Evolutionary conservation across 2,113 vertebrate genomes (phyloP).

Genomic region (Montifringilla adamsi): DNA sequence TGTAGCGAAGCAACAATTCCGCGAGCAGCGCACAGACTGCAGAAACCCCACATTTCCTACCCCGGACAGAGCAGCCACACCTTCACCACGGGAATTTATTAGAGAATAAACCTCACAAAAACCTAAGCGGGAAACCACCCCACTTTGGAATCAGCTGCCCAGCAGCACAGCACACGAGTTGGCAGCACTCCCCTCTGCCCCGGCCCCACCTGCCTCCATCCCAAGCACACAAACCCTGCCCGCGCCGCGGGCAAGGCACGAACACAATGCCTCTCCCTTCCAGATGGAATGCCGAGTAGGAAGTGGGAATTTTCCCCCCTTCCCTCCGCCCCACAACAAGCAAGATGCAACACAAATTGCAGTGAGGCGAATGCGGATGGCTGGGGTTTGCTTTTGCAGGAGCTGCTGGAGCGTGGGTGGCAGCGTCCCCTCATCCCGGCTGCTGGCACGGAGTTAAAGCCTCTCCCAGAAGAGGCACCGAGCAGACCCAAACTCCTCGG

Average conservation of each 20-base stretch:
- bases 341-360: accelerated
- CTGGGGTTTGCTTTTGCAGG: background rate
- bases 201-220: accelerated
- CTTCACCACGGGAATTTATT: background rate
- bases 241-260: accelerated
- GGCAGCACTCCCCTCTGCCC: accelerated
- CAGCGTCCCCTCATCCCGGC: accelerated
- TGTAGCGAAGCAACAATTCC: background rate
- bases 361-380: accelerated
- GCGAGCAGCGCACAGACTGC: background rate
- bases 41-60: background rate
- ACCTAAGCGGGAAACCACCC: background rate
- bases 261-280: accelerated
- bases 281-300: accelerated
- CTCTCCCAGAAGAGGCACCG: accelerated
- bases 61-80: background rate
- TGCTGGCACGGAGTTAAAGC: accelerated
- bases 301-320: background rate
- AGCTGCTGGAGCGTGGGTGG: background rate
- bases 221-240: accelerated
- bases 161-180: accelerated
- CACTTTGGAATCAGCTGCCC: accelerated
- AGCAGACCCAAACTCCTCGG: accelerated
- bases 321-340: background rate
- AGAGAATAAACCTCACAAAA: background rate